A percentile compares a stretch with the other conserved stretches of the same genome.
Evolutionary conservation across 1,140 invertebrate genomes (phyloP).

Genomic region (Ceratosolen solmsi): DNA sequence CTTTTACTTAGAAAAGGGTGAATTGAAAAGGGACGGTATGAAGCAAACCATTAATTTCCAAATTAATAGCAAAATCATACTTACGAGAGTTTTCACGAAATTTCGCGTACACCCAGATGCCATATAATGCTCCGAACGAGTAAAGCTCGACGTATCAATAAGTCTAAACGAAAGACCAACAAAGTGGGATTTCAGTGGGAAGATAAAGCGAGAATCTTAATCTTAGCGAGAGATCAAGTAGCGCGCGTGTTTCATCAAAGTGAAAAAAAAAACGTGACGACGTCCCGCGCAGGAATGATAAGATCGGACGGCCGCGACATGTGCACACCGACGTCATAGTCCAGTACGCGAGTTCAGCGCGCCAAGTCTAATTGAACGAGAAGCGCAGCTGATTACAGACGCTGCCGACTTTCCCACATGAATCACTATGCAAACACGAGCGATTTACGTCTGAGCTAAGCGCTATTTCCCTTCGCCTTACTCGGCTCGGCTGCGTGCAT

Average conservation of each 20-base stretch:
- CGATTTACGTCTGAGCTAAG: slow-evolving; percentile 46
- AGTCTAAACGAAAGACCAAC: background rate
- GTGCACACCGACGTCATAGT: slow-evolving; percentile 27
- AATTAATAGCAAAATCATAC: too few relatives aligned
- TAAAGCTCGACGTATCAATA: background rate
- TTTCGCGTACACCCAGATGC: too few relatives aligned
- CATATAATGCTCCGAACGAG: too few relatives aligned
- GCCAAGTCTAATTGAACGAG: slow-evolving; percentile 16
- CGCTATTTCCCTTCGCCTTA: background rate
- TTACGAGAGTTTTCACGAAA: too few relatives aligned
- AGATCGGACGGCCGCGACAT: slow-evolving; percentile 11
- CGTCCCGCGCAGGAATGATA: slow-evolving; percentile 22
- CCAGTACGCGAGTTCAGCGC: background rate
- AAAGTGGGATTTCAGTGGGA: background rate
- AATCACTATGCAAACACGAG: slow-evolving; percentile 61
- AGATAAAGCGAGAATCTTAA: background rate
- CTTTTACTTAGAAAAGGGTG: too few relatives aligned
- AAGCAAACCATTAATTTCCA: too few relatives aligned
- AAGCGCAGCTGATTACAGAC: background rate
- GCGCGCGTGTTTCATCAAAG: background rate
- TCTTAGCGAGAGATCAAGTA: background rate
- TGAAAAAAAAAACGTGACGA: background rate
- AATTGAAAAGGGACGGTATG: too few relatives aligned
- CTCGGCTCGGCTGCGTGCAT: background rate
- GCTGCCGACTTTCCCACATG: slow-evolving; percentile 55